Percentiles rank a stretch among this genome's conserved stretches.
phyloP scores from a whole-genome alignment of 2,113 vertebrate species.

The Rhinoderma darwinii region DNA sequence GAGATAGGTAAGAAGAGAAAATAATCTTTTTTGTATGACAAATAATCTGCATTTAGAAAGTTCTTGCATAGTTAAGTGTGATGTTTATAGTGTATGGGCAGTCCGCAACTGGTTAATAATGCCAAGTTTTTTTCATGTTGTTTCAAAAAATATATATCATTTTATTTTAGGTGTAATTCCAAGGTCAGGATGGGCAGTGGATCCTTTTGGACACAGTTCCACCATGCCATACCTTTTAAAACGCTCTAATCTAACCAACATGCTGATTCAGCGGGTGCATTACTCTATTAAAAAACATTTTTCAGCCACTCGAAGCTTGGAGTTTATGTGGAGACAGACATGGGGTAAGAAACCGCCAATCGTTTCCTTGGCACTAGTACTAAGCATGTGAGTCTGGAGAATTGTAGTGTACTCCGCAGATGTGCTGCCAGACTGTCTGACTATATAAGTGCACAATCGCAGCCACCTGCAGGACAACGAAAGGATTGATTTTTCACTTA shows the following conservation, averaged over 20 bases:
- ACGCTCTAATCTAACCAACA: slow-evolving; percentile 91
- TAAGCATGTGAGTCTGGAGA: not conserved
- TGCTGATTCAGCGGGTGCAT: slow-evolving; percentile 97
- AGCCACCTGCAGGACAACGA: not conserved
- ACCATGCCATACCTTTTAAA: slow-evolving; percentile 95
- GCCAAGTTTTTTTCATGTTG: not conserved
- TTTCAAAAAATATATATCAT: not conserved
- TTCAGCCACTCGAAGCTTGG: slow-evolving; percentile 85
- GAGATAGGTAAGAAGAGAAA: too few relatives aligned
- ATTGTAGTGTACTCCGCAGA: not conserved
- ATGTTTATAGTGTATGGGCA: too few relatives aligned
- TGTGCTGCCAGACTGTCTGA: not conserved
- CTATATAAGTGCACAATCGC: not conserved
- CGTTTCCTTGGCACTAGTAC: not conserved
- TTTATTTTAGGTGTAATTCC: slow-evolving; percentile 79
- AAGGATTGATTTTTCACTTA: not conserved
- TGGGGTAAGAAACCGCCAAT: slow-evolving; percentile 81
- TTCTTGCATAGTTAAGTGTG: too few relatives aligned
- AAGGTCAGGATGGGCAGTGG: slow-evolving; percentile 89
- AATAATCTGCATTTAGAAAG: too few relatives aligned
- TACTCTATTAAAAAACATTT: slow-evolving; percentile 98
- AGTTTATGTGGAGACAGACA: slow-evolving; percentile 98
- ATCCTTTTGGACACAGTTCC: slow-evolving; percentile 94
- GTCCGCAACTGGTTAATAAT: too few relatives aligned
- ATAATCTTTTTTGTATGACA: too few relatives aligned